Evolutionary conservation across 2,888 invertebrate genomes (phyloP), one percentile per base, ranked within the genome.

Genomic region (Amblyteles armatorius): DNA sequence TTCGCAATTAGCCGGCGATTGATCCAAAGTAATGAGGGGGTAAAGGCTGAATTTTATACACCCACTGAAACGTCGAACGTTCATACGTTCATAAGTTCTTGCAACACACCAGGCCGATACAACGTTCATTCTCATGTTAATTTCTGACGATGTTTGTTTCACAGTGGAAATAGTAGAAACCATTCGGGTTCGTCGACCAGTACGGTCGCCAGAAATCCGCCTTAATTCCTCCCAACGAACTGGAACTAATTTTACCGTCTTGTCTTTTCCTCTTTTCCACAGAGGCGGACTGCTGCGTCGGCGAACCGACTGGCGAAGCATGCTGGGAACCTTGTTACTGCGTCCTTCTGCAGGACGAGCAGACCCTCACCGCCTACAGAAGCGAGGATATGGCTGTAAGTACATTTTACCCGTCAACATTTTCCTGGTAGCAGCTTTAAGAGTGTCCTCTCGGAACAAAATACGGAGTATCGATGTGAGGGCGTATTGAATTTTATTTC

Each of bases 321-420:
- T 95, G 95, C 83, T 97, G 97, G 97, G 96, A 97, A 94, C 97
- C 97, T 19, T 96, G 96, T 94, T 97, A 97, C 94, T 97, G 97
- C 94, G 97, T 97, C 63, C 95, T 97, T 90, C 95, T 96, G 89
- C 97, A 97, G 94, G 96, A 97, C 93, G 95, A 97, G 89, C 96
- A 96, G 92, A 96, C 96, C 82, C 95, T 97, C 92, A 96, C 97
- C 16, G 96, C 97, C 65, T 97, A 97, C 94, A 95, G 96, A 88
- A 96, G 96, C 93, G 97, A 97, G 94, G 97, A 97, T 94, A 96
- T 97, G 94, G 96, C 96, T 94, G 97, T 97, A 92, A 96, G 96
- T 96, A 85, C 71, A 87, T 83, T 77, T 84, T 11, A 57, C 26
- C 22, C 13, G 57, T 57, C 19, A 2, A 57, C 19, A 22, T 22